Conservation (phyloP, 2,888 invertebrate species). For the Temnothorax ravouxi region DNA sequence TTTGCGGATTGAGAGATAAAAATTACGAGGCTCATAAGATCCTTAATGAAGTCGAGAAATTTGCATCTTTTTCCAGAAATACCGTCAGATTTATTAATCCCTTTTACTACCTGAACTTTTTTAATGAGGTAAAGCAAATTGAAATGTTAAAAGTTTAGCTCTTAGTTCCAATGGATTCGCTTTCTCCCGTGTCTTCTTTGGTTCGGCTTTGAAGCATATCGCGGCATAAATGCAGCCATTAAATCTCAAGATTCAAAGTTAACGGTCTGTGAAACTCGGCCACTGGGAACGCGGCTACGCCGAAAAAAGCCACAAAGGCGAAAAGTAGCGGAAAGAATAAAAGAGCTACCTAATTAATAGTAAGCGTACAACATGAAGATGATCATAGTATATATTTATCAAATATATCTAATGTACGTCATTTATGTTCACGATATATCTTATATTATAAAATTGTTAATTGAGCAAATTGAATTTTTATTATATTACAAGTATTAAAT, state of each 20-base stretch:
- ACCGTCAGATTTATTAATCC: background rate
- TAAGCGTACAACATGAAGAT: background rate
- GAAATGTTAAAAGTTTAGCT: background rate
- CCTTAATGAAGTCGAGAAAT: background rate
- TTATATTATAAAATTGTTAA: background rate
- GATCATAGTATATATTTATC: background rate
- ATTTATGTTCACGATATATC: background rate
- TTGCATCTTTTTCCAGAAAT: background rate
- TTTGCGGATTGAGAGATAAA: background rate
- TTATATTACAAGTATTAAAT: background rate
- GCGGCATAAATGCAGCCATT: slow-evolving; percentile 73
- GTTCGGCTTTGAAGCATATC: slow-evolving; percentile 30
- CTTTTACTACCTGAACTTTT: background rate
- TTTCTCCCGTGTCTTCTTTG: slow-evolving; percentile 59
- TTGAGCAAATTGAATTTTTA: background rate
- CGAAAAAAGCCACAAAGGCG: slow-evolving; percentile 41
- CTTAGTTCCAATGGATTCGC: slow-evolving; percentile 55
- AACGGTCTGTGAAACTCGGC: slow-evolving; percentile 73
- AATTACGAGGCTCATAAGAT: background rate
- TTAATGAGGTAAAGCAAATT: background rate
- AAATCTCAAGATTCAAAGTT: slow-evolving; percentile 74
- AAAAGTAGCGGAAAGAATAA: slow-evolving; percentile 15
- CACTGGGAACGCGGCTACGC: slow-evolving; percentile 62
- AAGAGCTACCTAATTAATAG: background rate
- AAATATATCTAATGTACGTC: background rate